Conservation (phyloP, 2,888 invertebrate genomes). For the Agrypnus murinus region DNA sequence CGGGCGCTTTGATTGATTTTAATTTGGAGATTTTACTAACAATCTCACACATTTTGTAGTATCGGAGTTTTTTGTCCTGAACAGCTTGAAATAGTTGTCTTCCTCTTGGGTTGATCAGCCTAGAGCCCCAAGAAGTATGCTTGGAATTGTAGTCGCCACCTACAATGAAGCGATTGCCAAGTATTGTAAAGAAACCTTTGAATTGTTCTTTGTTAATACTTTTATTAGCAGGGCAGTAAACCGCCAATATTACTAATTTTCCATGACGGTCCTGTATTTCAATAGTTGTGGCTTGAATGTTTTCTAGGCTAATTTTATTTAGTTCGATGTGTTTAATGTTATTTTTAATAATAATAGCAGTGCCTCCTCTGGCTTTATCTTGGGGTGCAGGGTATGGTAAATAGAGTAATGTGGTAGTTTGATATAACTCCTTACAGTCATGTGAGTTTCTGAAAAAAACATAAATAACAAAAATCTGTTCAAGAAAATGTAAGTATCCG, state of each 20-base stretch:
- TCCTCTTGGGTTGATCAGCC: no score
- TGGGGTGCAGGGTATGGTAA: conserved; percentile 1
- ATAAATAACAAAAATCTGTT: no score
- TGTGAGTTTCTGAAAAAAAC: conserved; percentile 1
- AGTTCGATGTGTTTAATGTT: conserved; percentile 7
- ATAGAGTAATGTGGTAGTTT: background rate
- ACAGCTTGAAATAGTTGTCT: background rate
- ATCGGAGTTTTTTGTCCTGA: conserved; percentile 1
- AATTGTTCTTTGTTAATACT: conserved; percentile 6
- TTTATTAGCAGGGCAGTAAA: background rate
- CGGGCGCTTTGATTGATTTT: background rate
- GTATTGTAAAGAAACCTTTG: conserved; percentile 3
- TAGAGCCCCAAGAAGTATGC: background rate
- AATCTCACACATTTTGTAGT: background rate
- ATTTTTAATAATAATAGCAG: conserved; percentile 1
- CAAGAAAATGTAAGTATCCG: no score
- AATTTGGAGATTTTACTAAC: background rate
- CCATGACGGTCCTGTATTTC: conserved; percentile 2
- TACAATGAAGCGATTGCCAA: no score
- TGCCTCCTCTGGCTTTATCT: no score
- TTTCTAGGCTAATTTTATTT: no score
- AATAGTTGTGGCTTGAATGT: background rate
- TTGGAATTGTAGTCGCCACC: conserved; percentile 1
- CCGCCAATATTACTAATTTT: conserved; percentile 1
- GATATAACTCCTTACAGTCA: conserved; percentile 4